A percentile compares a stretch with the other conserved stretches of the same genome.
Conservation (phyloP, 2,888 invertebrate species). For the Cephalotes varians region DNA sequence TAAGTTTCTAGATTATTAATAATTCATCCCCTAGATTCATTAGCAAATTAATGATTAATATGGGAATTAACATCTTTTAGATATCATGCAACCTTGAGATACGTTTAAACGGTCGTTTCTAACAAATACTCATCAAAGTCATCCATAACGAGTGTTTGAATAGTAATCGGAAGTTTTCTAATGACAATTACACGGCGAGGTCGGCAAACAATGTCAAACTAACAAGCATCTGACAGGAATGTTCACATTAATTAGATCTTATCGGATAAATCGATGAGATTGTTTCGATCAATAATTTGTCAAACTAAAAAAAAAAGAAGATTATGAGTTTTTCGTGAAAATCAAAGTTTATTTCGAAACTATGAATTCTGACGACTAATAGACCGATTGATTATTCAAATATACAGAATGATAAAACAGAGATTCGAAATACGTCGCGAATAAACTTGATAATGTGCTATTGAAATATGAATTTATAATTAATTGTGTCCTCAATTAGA, state of each 20-base stretch:
- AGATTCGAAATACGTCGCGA: not conserved
- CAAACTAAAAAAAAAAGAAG: not conserved
- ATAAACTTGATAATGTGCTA: not conserved
- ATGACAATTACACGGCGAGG: slow-evolving; percentile 17
- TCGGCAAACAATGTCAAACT: slow-evolving; percentile 28
- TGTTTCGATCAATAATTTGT: not conserved
- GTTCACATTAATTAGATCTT: slow-evolving; percentile 16
- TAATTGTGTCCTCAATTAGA: not conserved
- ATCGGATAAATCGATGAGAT: not conserved
- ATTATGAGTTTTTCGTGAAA: not conserved
- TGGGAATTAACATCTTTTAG: not conserved
- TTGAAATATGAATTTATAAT: not conserved
- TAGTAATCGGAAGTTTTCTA: slow-evolving; percentile 10
- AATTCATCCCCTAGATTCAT: not conserved
- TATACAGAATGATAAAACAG: not conserved
- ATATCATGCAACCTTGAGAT: not conserved
- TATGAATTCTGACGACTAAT: not conserved
- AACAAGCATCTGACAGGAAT: slow-evolving; percentile 6
- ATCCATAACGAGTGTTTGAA: slow-evolving; percentile 30
- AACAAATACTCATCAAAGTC: slow-evolving; percentile 24
- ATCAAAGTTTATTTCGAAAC: not conserved
- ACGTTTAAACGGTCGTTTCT: slow-evolving; percentile 16
- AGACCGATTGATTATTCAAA: not conserved
- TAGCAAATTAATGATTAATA: not conserved
- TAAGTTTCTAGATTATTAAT: not conserved